Evolutionary conservation across 1,140 invertebrate species (phyloP), one percentile per base, ranked within the genome.

Genomic region (Lasaia peninsularis): DNA sequence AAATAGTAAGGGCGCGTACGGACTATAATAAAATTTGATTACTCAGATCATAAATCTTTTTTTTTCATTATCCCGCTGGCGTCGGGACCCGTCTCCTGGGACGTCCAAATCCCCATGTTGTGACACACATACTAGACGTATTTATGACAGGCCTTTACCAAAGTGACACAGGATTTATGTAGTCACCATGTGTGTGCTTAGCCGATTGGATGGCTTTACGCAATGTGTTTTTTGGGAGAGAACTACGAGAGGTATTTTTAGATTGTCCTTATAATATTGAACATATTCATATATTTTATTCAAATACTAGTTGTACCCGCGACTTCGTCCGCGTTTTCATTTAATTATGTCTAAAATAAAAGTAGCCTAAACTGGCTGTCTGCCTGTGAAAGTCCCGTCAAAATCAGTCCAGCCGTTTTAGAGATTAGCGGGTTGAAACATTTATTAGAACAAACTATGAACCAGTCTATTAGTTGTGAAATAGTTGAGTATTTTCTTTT

Each of bases 161-260:
- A 78, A 75, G 62, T 81, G 80, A 83, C 81, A 78, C 55, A 62
- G 82, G 81, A 88, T 86, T 88, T 88, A 88, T 86, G 80, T 80
- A 85, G 77, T 80, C 71, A 75, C 68, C 81, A 86, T 88, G 37
- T 44, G 78, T 88, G 83, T 78, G 74, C 70, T 78, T 73, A 73
- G 53, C 48, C 78, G 71, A 84, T 83, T 80, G 74, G 73, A 82
- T 80, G 80, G 78, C 69, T 78, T 75, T 73, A 73, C 66, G 66
- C 72, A 78, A 81, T 66, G 33, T 50, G 14, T 58, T 51, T 34
- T 33, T 35, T n/a, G 11, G 56, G n/a, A 12, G n/a, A 35, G n/a
- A 35, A 35, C n/a, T 35, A 35, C n/a, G 14, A 35, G 14, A 35
- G 34, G 14, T 35, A 14, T 35, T 35, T 35, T 35, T 35, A 35